Conservation (phyloP, 2,797 vertebrate genomes). For the Anisognathus igniventris region DNA sequence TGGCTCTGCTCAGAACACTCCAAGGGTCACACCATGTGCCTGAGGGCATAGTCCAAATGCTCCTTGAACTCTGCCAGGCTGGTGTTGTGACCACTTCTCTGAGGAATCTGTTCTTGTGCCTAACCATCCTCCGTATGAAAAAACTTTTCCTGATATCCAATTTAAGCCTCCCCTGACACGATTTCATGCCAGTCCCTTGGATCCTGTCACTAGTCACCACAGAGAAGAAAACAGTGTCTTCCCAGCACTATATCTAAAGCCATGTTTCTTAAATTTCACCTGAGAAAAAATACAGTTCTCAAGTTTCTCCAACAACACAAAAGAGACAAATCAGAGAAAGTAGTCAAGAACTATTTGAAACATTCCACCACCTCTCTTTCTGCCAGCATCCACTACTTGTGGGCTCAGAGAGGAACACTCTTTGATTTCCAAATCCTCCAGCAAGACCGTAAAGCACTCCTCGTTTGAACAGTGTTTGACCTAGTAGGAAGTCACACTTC, state of each 20-base stretch:
- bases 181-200: not conserved
- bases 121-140: accelerated
- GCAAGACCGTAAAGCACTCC: accelerated
- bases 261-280: not conserved
- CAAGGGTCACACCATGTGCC: no score
- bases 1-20: not conserved
- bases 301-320: not conserved
- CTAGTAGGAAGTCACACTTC: not conserved
- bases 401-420: not conserved
- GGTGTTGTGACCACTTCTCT: not conserved
- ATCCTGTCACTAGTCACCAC: not conserved
- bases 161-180: not conserved
- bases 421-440: not conserved
- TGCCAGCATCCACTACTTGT: not conserved
- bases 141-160: not conserved
- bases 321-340: not conserved
- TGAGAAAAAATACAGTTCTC: not conserved
- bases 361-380: not conserved
- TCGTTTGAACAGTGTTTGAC: not conserved
- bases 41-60: accelerated
- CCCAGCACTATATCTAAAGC: not conserved
- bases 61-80: not conserved
- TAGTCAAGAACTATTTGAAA: not conserved
- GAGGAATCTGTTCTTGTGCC: not conserved
- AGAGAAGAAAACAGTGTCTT: not conserved